Evolutionary conservation across 64 coral and sea anemone species (phyloP), one percentile per base, ranked within the genome.

Genomic region (Actinia tenebrosa): DNA sequence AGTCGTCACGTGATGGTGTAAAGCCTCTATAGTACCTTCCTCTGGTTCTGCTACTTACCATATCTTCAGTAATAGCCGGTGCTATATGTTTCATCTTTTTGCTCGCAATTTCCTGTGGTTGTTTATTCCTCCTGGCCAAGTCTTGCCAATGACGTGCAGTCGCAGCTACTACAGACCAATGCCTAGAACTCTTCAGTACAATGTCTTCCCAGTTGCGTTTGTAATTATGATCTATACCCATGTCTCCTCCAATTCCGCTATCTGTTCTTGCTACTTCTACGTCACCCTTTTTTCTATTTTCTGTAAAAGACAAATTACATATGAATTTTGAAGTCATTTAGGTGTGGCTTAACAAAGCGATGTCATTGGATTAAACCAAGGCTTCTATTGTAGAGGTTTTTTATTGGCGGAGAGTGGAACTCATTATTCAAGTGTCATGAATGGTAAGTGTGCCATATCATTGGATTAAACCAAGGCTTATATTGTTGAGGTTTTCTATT

Each of bases 161-260:
- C n/a, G 91, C 91, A 10, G 94, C 91, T 7, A 93, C 94, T 86
- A 98, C 86, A 47, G 89, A 91, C 89, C 92, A 98, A 23, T 94
- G 95, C 50, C 87, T 86, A 0, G 95, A 98, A 80, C 95, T 98
- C 85, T 91, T 89, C 61, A 89, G 84, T 3, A 94, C 92, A 53
- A 98, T 91, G 47, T 98, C 95, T 27, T 98, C 92, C 87, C 95
- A 92, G 13, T 80, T 94, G 63, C 89, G 92, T 37, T 87, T 83
- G 37, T 89, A 84, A 15, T 84, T 83, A 64, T 71, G 84, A 20
- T 64, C 84, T 10, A 60, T 18, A 6, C 87, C 90, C 47, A 98
- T 71, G 45, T 98, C 95, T 54, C 90, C 95, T 71, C 95, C 95
- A 23, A 94, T 86, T 47, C 95, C 95, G 18, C 95, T 98, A 84